These are phyloP conservation scores for Iphiclides podalirius DNA, from an alignment of 2,888 invertebrate species.

Conservation along the genomic window DNA sequence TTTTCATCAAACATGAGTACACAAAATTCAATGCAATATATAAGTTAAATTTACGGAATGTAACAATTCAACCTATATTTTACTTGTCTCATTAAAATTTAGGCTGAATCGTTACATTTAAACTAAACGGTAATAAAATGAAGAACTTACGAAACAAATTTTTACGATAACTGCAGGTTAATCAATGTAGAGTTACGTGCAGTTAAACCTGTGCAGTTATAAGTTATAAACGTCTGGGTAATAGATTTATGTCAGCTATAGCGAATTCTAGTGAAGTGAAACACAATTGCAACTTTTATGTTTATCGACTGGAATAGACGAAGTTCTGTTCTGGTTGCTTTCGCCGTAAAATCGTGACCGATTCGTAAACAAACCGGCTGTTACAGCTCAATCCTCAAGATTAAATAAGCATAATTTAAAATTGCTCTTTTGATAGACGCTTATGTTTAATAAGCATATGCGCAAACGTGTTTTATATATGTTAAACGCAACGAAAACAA, in stretches of 20 bases:
- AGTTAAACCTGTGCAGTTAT: background rate
- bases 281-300: conserved; percentile 12
- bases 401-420: background rate
- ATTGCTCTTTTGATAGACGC: too few relatives aligned
- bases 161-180: background rate
- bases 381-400: conserved; percentile 11
- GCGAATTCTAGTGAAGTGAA: conserved; percentile 13
- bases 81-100: too few relatives aligned
- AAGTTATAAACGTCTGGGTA: conserved; percentile 2
- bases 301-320: background rate
- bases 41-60: too few relatives aligned
- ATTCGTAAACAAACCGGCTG: conserved; percentile 12
- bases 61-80: too few relatives aligned
- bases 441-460: too few relatives aligned
- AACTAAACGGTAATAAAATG: too few relatives aligned
- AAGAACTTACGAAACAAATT: too few relatives aligned
- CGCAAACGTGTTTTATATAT: too few relatives aligned
- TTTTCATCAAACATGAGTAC: too few relatives aligned
- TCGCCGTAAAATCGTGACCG: conserved; percentile 15
- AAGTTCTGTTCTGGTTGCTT: conserved; percentile 18
- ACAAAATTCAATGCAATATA: too few relatives aligned
- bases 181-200: background rate
- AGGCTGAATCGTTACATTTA: too few relatives aligned
- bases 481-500: too few relatives aligned
- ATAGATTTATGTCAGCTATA: conserved; percentile 6